These are phyloP conservation scores for Tragulus kanchil DNA, from an alignment of 2,113 vertebrate genomes.

Conservation along the genomic window DNA sequence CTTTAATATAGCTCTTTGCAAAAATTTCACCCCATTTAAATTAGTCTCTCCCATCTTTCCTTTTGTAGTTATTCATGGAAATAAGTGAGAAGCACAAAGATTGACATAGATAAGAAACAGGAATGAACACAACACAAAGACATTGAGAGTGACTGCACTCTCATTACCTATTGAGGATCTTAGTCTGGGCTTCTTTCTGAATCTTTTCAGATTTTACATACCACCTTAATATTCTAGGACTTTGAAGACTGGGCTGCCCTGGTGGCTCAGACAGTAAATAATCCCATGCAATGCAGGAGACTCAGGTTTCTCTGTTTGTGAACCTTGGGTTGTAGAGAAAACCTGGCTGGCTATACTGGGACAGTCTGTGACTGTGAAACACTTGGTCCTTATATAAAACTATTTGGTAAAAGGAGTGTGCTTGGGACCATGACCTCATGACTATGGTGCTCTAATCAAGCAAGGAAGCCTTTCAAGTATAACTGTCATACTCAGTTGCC, in stretches of 20 bases:
- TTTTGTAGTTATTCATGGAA: not conserved
- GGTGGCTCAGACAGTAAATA: not conserved
- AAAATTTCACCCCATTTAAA: conserved; percentile 24
- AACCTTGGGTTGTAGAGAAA: too few relatives aligned
- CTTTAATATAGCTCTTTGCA: not conserved
- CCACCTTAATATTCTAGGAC: not conserved
- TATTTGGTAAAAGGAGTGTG: not conserved
- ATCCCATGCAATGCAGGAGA: not conserved
- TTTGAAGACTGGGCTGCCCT: not conserved
- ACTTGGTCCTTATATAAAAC: not conserved
- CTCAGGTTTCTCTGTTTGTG: not conserved
- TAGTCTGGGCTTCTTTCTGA: not conserved
- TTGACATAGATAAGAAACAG: not conserved
- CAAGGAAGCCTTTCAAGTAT: not conserved
- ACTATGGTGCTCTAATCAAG: not conserved
- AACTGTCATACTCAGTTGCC: not conserved
- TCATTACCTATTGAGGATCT: not conserved
- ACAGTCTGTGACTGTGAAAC: not conserved
- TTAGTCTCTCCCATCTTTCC: not conserved
- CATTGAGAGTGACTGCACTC: not conserved
- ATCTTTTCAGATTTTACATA: not conserved
- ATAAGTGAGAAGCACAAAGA: not conserved
- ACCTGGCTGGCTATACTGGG: too few relatives aligned
- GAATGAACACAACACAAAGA: not conserved
- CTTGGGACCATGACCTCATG: not conserved